phyloP scores from a whole-genome alignment of 2,888 invertebrate genomes.

The Neoitamus cyanurus region DNA sequence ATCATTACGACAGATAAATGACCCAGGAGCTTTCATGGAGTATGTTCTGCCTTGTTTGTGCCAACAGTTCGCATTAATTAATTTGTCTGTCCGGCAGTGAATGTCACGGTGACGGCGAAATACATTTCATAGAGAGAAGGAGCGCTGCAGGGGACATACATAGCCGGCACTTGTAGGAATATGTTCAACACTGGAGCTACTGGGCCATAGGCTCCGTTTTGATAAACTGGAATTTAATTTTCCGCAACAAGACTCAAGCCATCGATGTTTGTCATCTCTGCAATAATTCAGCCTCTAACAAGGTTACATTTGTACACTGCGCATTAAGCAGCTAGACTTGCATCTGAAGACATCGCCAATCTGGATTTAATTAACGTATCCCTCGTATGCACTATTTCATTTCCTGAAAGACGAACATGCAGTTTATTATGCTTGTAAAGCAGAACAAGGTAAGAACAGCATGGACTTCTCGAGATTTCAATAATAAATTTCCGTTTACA shows the following conservation, averaged over 20 bases:
- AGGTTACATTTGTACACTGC: background rate
- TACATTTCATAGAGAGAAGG: background rate
- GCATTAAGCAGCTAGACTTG: background rate
- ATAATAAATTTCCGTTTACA: background rate
- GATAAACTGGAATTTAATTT: constrained; percentile 5
- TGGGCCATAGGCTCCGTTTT: background rate
- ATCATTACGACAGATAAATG: constrained; percentile 34
- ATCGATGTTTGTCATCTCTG: background rate
- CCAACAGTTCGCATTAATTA: constrained; percentile 38
- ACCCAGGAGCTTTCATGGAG: constrained; percentile 27
- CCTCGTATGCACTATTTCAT: background rate
- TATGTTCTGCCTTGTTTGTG: constrained; percentile 31
- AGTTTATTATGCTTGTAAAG: background rate
- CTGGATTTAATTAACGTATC: background rate
- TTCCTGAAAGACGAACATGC: background rate
- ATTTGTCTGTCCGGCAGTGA: constrained; percentile 24
- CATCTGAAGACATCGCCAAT: background rate
- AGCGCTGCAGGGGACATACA: background rate
- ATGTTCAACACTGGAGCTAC: background rate
- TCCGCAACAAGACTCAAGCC: background rate
- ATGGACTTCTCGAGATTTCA: background rate
- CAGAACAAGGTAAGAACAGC: background rate
- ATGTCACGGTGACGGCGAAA: constrained; percentile 14
- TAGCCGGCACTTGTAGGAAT: background rate
- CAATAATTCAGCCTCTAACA: background rate